Percentiles rank a stretch among this genome's conserved stretches.
Conservation (phyloP, 2,888 invertebrate species). For the Xanthorhoe spadicearia region DNA sequence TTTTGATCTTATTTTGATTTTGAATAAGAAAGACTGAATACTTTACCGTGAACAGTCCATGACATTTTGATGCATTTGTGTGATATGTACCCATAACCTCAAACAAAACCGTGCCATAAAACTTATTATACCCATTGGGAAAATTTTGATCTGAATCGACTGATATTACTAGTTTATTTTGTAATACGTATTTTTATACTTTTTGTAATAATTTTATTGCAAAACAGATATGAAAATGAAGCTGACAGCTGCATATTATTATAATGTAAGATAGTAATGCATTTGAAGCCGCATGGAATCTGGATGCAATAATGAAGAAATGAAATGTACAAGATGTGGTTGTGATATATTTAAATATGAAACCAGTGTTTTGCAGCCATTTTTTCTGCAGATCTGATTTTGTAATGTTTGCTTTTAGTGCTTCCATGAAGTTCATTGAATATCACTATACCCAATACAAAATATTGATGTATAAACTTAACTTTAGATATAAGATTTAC, state of each 20-base stretch:
- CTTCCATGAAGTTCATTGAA: slow-evolving; percentile 44
- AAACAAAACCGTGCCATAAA: slow-evolving; percentile 60
- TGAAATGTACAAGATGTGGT: slow-evolving; percentile 52
- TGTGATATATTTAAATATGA: slow-evolving; percentile 49
- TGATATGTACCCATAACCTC: slow-evolving; percentile 58
- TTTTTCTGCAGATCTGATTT: slow-evolving; percentile 27
- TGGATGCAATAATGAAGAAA: slow-evolving; percentile 31
- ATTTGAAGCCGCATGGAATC: slow-evolving; percentile 33
- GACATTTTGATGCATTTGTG: slow-evolving; percentile 59
- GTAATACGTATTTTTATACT: slow-evolving; percentile 36
- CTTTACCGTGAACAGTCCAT: slow-evolving; percentile 56
- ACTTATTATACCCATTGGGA: slow-evolving; percentile 26
- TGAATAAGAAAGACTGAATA: slow-evolving; percentile 66
- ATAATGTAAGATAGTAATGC: slow-evolving; percentile 36
- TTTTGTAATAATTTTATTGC: slow-evolving; percentile 30
- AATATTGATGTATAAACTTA: slow-evolving; percentile 29
- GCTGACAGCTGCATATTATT: slow-evolving; percentile 2
- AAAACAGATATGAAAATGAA: slow-evolving; percentile 18
- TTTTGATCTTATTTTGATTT: slow-evolving; percentile 39
- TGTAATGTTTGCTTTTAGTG: slow-evolving; percentile 36
- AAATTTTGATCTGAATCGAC: slow-evolving; percentile 50
- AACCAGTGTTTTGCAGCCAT: slow-evolving; percentile 43
- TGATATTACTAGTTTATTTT: slow-evolving; percentile 49
- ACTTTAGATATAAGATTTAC: slow-evolving; percentile 32
- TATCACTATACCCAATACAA: background rate